Evolutionary conservation across 2,797 vertebrate genomes (phyloP).

Genomic region (Danio jaintianensis): DNA sequence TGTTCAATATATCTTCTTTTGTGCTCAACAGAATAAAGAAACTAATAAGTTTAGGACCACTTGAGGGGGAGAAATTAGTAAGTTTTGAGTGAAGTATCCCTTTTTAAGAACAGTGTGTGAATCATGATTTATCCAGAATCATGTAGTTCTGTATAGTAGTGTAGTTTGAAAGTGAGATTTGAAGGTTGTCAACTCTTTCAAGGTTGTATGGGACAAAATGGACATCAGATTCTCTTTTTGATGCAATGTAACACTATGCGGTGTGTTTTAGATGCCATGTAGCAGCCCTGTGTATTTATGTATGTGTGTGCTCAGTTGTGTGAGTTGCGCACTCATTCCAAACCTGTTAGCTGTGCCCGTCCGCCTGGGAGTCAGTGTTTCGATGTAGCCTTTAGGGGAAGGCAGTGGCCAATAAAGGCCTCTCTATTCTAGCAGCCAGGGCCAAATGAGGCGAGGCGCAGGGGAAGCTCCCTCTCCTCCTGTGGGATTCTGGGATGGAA

Average conservation of each 20-base stretch:
- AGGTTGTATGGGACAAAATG: conserved; percentile 8
- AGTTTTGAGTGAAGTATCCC: too few relatives aligned
- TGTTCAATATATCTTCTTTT: too few relatives aligned
- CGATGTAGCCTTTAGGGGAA: conserved; percentile 62
- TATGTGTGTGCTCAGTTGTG: conserved; percentile 22
- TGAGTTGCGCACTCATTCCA: conserved; percentile 59
- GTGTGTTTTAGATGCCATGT: conserved; percentile 11
- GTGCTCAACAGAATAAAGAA: too few relatives aligned
- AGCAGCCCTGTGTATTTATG: conserved; percentile 8
- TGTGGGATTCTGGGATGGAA: conserved; percentile 65
- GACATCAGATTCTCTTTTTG: conserved; percentile 2
- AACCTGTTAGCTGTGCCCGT: conserved; percentile 60
- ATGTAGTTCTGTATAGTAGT: background rate
- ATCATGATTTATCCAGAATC: too few relatives aligned
- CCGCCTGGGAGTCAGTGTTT: conserved; percentile 63
- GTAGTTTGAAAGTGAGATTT: background rate
- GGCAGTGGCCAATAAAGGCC: conserved; percentile 64
- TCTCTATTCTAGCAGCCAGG: conserved; percentile 73
- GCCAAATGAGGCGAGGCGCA: conserved; percentile 77
- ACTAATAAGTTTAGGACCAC: too few relatives aligned
- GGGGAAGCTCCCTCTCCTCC: conserved; percentile 67
- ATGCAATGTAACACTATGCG: conserved; percentile 17
- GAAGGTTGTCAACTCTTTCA: conserved; percentile 8
- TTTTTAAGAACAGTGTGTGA: too few relatives aligned
- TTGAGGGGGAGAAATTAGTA: too few relatives aligned